phyloP scores from a whole-genome alignment of 92 coral and sea anemone genomes.

The Porites divaricata region DNA sequence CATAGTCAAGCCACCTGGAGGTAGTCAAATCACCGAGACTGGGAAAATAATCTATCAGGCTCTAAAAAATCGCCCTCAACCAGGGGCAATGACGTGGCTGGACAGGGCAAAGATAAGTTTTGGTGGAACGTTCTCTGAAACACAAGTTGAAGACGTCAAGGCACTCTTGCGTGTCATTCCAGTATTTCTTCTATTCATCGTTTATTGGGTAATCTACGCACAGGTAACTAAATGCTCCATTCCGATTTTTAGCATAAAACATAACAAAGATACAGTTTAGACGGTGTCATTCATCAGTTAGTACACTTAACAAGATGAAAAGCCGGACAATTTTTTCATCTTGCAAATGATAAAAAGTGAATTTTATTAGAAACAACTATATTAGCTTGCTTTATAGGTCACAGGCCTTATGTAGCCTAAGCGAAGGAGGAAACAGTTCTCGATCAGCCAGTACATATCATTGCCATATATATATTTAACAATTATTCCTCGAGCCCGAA shows the following conservation, averaged over 20 bases:
- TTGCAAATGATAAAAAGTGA: too few relatives aligned
- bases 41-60: constrained; percentile 67
- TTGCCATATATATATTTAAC: too few relatives aligned
- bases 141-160: constrained; percentile 94
- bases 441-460: too few relatives aligned
- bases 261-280: too few relatives aligned
- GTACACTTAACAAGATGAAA: too few relatives aligned
- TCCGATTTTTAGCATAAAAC: neutral
- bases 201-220: constrained; percentile 82
- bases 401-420: too few relatives aligned
- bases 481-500: too few relatives aligned
- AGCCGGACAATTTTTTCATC: too few relatives aligned
- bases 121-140: constrained; percentile 75
- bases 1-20: constrained; percentile 77
- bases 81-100: constrained; percentile 66
- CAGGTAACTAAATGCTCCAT: constrained; percentile 62
- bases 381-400: too few relatives aligned
- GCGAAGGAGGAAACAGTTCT: too few relatives aligned
- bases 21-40: constrained; percentile 80
- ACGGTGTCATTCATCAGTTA: too few relatives aligned
- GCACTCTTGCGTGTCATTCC: constrained; percentile 74
- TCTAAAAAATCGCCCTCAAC: constrained; percentile 8
- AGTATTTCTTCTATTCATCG: constrained; percentile 76
- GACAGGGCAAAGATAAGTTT: constrained; percentile 76
- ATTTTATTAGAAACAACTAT: too few relatives aligned